Conservation (phyloP, 2,113 vertebrate genomes). For the Dipodomys stephensi region DNA sequence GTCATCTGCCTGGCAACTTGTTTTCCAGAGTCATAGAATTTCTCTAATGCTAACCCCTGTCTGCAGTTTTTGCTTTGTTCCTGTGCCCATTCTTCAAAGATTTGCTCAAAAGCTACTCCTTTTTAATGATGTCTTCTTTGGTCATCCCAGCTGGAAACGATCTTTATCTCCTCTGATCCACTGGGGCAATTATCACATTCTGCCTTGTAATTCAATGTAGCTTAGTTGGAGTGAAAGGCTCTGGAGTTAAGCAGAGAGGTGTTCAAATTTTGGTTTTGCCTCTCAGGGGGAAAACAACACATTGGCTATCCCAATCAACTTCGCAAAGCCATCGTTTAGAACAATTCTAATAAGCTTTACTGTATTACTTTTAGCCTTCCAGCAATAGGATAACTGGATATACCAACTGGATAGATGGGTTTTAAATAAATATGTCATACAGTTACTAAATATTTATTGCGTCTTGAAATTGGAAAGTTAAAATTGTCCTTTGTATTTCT, state of each 20-base stretch:
- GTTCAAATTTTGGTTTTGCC: slow-evolving; percentile 47
- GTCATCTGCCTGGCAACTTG: slow-evolving; percentile 50
- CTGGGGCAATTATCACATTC: slow-evolving; percentile 69
- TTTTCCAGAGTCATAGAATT: slow-evolving; percentile 59
- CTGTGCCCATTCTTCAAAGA: slow-evolving; percentile 64
- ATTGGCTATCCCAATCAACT: not conserved
- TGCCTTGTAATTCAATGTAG: slow-evolving; percentile 69
- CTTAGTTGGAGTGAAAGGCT: slow-evolving; percentile 36
- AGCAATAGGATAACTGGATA: not conserved
- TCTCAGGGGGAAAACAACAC: slow-evolving; percentile 24
- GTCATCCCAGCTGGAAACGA: slow-evolving; percentile 74
- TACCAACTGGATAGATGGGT: not conserved
- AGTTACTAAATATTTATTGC: not conserved
- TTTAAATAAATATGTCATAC: not conserved
- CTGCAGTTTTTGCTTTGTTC: slow-evolving; percentile 64
- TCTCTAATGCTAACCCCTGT: not conserved
- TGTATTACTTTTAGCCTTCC: not conserved
- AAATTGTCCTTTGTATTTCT: not conserved
- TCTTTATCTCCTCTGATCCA: slow-evolving; percentile 75
- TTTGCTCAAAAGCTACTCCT: slow-evolving; percentile 38
- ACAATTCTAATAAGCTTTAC: not conserved
- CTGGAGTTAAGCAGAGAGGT: slow-evolving; percentile 32
- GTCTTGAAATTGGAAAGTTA: slow-evolving; percentile 37
- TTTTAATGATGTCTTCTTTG: slow-evolving; percentile 74
- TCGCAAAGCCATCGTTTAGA: not conserved